These are phyloP conservation scores for Thermophis baileyi DNA, from an alignment of 2,113 vertebrate genomes.

Conservation along the genomic window DNA sequence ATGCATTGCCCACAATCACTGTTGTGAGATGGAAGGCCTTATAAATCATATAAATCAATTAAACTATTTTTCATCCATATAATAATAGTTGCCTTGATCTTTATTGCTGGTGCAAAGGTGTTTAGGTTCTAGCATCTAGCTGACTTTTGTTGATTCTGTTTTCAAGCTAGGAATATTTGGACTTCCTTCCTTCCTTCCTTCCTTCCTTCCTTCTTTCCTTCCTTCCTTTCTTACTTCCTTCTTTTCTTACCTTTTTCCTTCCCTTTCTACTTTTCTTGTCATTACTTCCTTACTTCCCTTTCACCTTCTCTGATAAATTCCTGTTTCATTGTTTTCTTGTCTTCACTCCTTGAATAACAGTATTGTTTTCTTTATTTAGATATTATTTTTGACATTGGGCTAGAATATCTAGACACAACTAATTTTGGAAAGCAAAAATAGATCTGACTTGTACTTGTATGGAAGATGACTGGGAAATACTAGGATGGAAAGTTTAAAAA, in stretches of 20 bases:
- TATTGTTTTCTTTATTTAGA: background rate
- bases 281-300: background rate
- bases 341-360: background rate
- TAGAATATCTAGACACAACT: background rate
- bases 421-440: background rate
- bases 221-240: too few relatives aligned
- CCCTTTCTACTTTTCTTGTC: too few relatives aligned
- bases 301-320: background rate
- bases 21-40: background rate
- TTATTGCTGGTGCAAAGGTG: background rate
- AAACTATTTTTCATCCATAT: background rate
- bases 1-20: background rate
- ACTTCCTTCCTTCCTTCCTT: too few relatives aligned
- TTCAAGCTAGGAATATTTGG: background rate
- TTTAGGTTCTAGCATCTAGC: background rate
- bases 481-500: background rate
- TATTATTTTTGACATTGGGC: background rate
- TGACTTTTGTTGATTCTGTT: background rate
- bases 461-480: background rate
- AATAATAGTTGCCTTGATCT: background rate
- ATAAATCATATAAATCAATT: background rate
- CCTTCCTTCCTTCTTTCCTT: too few relatives aligned
- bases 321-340: background rate
- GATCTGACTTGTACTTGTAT: background rate
- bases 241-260: too few relatives aligned